A percentile compares a stretch with the other conserved stretches of the same genome.
Evolutionary conservation across 2,888 invertebrate species (phyloP).

Genomic region (Eucera pruinosa): DNA sequence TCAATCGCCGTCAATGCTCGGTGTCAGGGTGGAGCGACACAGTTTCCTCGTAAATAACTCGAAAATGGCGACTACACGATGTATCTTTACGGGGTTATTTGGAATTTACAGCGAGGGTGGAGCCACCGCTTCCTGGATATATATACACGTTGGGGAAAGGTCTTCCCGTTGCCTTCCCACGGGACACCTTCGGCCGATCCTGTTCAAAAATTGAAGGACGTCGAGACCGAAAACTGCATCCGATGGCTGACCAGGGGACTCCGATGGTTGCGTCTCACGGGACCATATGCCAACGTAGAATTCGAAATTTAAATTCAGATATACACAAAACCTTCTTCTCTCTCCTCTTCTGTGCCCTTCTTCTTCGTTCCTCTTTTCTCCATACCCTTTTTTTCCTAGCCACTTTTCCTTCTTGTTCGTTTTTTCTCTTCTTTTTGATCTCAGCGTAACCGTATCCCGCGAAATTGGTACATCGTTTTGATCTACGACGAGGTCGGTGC

Average conservation of each 20-base stretch:
- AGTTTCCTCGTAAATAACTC: constrained; percentile 67
- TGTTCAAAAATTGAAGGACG: constrained; percentile 83
- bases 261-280: constrained; percentile 66
- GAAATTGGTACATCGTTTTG: constrained; percentile 76
- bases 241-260: constrained; percentile 81
- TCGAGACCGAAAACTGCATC: constrained; percentile 80
- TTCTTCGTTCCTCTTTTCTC: background rate
- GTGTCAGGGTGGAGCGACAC: background rate
- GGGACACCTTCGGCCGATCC: constrained; percentile 71
- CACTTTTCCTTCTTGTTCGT: constrained; percentile 18
- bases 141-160: constrained; percentile 54
- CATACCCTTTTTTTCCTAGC: constrained; percentile 22
- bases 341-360: constrained; percentile 23
- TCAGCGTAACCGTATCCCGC: constrained; percentile 63
- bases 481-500: constrained; percentile 65
- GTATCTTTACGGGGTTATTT: constrained; percentile 80
- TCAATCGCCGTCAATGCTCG: constrained; percentile 59
- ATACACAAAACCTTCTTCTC: constrained; percentile 62
- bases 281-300: constrained; percentile 66
- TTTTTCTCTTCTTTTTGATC: constrained; percentile 66
- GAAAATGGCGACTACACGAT: constrained; percentile 72
- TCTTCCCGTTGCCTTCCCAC: constrained; percentile 57
- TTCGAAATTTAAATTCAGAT: constrained; percentile 83
- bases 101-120: constrained; percentile 78
- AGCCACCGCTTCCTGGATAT: constrained; percentile 73